Conservation (phyloP, 1,140 invertebrate genomes). For the Phenacoccus solenopsis region DNA sequence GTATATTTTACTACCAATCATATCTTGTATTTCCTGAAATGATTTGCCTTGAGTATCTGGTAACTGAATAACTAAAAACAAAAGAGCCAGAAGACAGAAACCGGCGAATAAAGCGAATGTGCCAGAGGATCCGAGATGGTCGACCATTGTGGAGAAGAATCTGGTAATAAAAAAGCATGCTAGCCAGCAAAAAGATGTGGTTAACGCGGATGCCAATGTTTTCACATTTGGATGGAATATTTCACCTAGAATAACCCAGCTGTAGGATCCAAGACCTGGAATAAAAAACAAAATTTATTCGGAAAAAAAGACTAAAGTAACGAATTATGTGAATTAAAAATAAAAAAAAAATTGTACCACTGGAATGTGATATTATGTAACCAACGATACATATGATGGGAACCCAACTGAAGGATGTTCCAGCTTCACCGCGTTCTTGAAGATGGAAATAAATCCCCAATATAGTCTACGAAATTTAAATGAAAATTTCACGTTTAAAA, state of each 20-base stretch:
- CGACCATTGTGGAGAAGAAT: constrained; percentile 47
- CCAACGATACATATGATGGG: constrained; percentile 48
- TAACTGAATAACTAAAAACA: constrained; percentile 48
- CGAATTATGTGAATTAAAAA: too few relatives aligned
- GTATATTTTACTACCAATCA: constrained; percentile 38
- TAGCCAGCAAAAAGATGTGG: constrained; percentile 63
- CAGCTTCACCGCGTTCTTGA: constrained; percentile 32
- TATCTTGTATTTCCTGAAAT: constrained; percentile 58
- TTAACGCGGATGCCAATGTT: constrained; percentile 56
- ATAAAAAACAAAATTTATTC: too few relatives aligned
- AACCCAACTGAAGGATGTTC: constrained; percentile 42
- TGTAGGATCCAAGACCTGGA: constrained; percentile 63
- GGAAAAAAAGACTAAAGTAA: too few relatives aligned
- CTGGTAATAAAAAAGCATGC: constrained; percentile 67
- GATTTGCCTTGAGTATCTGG: constrained; percentile 73
- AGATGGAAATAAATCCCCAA: constrained; percentile 51
- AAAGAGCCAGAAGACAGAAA: constrained; percentile 51
- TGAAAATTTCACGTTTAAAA: background rate
- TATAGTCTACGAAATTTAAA: constrained; percentile 33
- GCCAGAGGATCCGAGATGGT: constrained; percentile 46
- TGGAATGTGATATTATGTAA: constrained; percentile 53
- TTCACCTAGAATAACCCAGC: constrained; percentile 75
- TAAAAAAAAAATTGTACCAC: constrained; percentile 29
- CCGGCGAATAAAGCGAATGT: constrained; percentile 68
- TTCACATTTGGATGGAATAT: constrained; percentile 65